phyloP scores from a whole-genome alignment of 2,113 vertebrate species.

The Hypomesus transpacificus region DNA sequence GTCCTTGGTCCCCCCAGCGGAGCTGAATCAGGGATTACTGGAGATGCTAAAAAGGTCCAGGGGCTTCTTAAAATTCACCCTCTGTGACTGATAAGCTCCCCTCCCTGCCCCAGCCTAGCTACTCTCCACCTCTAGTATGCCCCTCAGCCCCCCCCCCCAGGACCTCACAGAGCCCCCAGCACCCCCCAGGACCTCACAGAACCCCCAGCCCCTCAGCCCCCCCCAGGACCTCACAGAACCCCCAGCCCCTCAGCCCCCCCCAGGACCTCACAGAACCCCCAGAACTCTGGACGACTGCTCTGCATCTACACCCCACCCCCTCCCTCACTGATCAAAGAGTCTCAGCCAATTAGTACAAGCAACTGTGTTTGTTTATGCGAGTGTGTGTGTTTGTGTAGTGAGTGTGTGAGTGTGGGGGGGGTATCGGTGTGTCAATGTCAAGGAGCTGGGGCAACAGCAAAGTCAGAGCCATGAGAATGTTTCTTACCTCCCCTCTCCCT shows the following conservation, averaged over 20 bases:
- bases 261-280: neutral
- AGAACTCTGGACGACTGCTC: neutral
- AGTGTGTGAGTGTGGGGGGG: neutral
- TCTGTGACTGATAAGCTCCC: constrained; percentile 37
- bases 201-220: no score
- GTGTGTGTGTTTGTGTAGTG: constrained; percentile 3
- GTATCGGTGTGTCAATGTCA: neutral
- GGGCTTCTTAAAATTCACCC: constrained; percentile 52
- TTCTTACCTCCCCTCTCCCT: constrained; percentile 14
- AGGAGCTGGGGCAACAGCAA: neutral
- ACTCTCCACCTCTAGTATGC: neutral
- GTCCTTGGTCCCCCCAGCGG: constrained; percentile 21
- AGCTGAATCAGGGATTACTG: constrained; percentile 53
- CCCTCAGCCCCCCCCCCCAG: neutral
- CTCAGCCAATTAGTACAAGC: constrained; percentile 42
- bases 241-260: neutral
- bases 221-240: neutral
- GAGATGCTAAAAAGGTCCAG: constrained; percentile 46
- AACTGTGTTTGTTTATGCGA: constrained; percentile 11
- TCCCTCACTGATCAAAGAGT: constrained; percentile 40
- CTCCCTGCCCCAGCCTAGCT: constrained; percentile 31
- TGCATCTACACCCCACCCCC: constrained; percentile 13
- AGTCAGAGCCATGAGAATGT: neutral
- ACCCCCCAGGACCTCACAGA: neutral
- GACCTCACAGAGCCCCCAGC: neutral